Conservation (phyloP, 2,888 invertebrate species). For the Ophion costatus region DNA sequence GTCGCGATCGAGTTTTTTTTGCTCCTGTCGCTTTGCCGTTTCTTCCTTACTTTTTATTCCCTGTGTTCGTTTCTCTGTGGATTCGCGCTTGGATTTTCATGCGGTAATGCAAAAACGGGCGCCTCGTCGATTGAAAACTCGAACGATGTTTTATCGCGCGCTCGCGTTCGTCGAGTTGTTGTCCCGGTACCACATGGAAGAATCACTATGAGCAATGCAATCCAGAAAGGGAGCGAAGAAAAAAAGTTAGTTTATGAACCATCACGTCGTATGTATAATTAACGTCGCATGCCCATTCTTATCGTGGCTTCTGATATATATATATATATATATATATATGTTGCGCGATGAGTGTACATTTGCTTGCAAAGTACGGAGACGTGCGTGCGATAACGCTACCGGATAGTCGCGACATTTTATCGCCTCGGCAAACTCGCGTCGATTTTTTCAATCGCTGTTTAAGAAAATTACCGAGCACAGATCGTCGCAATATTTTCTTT, state of each 20-base stretch:
- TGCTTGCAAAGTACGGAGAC: slow-evolving; percentile 4
- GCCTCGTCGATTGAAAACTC: too few relatives aligned
- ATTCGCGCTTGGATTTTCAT: too few relatives aligned
- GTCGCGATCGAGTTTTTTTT: not conserved
- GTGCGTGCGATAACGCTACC: slow-evolving; percentile 5
- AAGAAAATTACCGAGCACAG: not conserved
- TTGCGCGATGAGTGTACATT: slow-evolving; percentile 2
- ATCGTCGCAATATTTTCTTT: not conserved
- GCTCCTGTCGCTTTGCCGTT: not conserved
- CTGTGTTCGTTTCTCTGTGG: too few relatives aligned
- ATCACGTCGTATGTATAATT: not conserved
- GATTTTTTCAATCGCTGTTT: not conserved
- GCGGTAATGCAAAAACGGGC: too few relatives aligned
- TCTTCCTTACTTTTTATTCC: too few relatives aligned
- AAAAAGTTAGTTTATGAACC: not conserved
- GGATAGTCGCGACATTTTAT: slow-evolving; percentile 9
- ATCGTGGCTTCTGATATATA: slow-evolving; percentile 8
- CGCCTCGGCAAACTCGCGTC: too few relatives aligned
- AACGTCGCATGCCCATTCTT: not conserved
- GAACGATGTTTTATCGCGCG: not conserved
- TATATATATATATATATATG: not conserved
- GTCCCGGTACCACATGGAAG: too few relatives aligned
- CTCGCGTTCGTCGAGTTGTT: not conserved
- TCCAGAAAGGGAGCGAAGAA: not conserved
- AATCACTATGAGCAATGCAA: not conserved